A percentile compares a stretch with the other conserved stretches of the same genome.
Conservation (phyloP, 2,888 invertebrate species). For the Encarsia formosa region DNA sequence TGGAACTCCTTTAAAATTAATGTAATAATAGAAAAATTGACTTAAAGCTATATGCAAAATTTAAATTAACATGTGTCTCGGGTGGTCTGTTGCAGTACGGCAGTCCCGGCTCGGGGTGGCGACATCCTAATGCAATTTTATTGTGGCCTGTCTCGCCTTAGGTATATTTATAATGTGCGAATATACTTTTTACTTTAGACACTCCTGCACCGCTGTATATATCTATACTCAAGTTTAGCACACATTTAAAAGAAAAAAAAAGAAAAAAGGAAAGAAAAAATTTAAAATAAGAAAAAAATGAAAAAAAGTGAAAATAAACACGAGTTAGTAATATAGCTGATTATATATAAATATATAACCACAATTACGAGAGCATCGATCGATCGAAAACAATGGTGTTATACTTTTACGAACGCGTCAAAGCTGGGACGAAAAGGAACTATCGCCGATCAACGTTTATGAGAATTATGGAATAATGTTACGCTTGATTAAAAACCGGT, state of each 20-base stretch:
- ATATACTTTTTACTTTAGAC: slow-evolving; percentile 27
- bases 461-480: background rate
- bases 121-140: slow-evolving; percentile 65
- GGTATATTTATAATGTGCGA: slow-evolving; percentile 24
- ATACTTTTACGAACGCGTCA: background rate
- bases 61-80: slow-evolving; percentile 29
- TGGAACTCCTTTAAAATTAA: too few relatives aligned
- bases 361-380: slow-evolving; percentile 14
- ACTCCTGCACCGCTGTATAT: slow-evolving; percentile 27
- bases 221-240: slow-evolving; percentile 25
- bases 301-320: slow-evolving; percentile 4
- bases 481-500: too few relatives aligned
- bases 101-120: slow-evolving; percentile 84
- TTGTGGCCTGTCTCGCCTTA: slow-evolving; percentile 26
- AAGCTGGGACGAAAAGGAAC: slow-evolving; percentile 7
- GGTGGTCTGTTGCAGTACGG: slow-evolving; percentile 75
- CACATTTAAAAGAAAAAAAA: slow-evolving; percentile 4
- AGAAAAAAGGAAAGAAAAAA: background rate
- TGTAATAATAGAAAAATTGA: too few relatives aligned
- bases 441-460: background rate
- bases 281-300: background rate
- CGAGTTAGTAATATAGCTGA: slow-evolving; percentile 1
- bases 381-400: slow-evolving; percentile 8
- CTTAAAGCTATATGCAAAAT: slow-evolving; percentile 6
- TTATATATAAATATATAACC: slow-evolving; percentile 6